Percentiles rank a stretch among this genome's conserved stretches.
phyloP scores from a whole-genome alignment of 2,113 vertebrate genomes.

The Felis chaus region DNA sequence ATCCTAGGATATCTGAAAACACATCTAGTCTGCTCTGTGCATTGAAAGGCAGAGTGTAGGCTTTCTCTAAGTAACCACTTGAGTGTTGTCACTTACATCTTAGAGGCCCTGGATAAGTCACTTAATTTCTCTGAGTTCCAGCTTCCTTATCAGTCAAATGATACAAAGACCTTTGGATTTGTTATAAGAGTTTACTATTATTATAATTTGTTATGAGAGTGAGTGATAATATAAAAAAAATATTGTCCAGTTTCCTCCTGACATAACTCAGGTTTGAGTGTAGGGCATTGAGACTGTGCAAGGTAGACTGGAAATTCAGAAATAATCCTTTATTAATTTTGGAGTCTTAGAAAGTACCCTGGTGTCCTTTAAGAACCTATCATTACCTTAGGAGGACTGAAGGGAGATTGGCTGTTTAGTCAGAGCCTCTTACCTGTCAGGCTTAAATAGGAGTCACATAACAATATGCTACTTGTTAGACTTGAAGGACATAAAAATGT shows the following conservation, averaged over 20 bases:
- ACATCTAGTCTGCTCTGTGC: neutral
- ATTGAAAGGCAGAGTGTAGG: neutral
- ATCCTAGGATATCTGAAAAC: neutral
- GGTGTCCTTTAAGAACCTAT: neutral
- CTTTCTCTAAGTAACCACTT: neutral
- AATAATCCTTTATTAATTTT: slow-evolving; percentile 5
- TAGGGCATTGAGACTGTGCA: neutral
- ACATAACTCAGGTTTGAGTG: neutral
- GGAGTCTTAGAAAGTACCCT: neutral
- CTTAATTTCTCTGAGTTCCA: neutral
- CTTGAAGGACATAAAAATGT: slow-evolving; percentile 63
- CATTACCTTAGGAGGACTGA: neutral
- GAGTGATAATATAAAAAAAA: neutral
- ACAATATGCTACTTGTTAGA: slow-evolving; percentile 68
- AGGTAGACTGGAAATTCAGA: neutral
- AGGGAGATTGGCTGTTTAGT: slow-evolving; percentile 50
- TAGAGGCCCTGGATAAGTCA: neutral
- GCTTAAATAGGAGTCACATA: slow-evolving; percentile 58
- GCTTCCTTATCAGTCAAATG: slow-evolving; percentile 29
- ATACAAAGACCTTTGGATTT: neutral
- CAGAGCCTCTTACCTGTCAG: slow-evolving; percentile 64
- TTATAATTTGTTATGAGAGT: neutral
- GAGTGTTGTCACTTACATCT: neutral
- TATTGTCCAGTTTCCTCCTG: neutral
- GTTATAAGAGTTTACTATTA: neutral